Percentiles rank a stretch among this genome's conserved stretches.
These are phyloP conservation scores for Drosophila algonquin DNA, from an alignment of 2,888 invertebrate species.

Conservation along the genomic window DNA sequence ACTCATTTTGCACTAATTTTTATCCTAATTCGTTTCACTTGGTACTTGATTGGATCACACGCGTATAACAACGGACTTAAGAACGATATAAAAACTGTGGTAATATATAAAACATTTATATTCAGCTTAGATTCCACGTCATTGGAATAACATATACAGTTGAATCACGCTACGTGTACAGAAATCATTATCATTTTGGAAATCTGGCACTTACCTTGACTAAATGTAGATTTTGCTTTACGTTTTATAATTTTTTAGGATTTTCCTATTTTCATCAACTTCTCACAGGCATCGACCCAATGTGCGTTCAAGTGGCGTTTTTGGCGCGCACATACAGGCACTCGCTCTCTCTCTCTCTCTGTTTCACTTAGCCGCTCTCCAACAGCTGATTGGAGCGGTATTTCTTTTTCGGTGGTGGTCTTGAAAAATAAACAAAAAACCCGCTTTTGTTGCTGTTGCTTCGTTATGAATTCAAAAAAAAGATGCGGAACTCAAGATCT, in stretches of 20 bases:
- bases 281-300: conserved; percentile 42
- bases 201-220: conserved; percentile 20
- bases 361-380: conserved; percentile 39
- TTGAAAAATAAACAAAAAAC: conserved; percentile 57
- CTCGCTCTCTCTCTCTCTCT: conserved; percentile 27
- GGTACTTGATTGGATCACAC: conserved; percentile 51
- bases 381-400: conserved; percentile 63
- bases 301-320: conserved; percentile 52
- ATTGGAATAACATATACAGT: not conserved
- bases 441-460: conserved; percentile 40
- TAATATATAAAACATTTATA: not conserved
- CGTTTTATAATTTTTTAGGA: not conserved
- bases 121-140: not conserved
- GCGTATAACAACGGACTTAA: conserved; percentile 45
- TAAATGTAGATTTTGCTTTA: conserved; percentile 1
- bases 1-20: conserved; percentile 74
- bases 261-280: not conserved
- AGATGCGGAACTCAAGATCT: conserved; percentile 55
- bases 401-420: conserved; percentile 45
- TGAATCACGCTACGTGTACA: not conserved
- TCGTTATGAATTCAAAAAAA: conserved; percentile 53
- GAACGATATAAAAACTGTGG: conserved; percentile 45
- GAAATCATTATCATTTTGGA: not conserved
- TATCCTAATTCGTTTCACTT: conserved; percentile 22
- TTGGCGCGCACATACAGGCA: conserved; percentile 55